A percentile compares a stretch with the other conserved stretches of the same genome.
phyloP scores from a whole-genome alignment of 2,888 invertebrate species.

The Chrysomela aeneicollis region DNA sequence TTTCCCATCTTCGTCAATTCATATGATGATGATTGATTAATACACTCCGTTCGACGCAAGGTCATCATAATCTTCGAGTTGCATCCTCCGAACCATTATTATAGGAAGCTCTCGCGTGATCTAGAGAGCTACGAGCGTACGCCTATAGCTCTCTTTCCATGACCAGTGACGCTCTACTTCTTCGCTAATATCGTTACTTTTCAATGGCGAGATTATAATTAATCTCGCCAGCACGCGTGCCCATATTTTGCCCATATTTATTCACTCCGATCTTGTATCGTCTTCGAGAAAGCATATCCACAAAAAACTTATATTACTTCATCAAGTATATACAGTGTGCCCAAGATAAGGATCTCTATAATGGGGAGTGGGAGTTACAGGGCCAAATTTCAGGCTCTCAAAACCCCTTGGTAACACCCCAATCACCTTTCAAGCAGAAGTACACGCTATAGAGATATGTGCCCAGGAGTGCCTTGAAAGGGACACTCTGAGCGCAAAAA shows the following conservation, averaged over 20 bases:
- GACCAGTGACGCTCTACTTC: slow-evolving; percentile 26
- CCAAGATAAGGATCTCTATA: too few species aligned
- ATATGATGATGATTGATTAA: slow-evolving; percentile 12
- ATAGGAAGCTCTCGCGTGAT: slow-evolving; percentile 30
- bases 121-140: slow-evolving; percentile 19
- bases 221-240: slow-evolving; percentile 37
- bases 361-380: too few species aligned
- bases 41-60: not conserved
- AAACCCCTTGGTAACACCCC: too few species aligned
- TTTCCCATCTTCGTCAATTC: not conserved
- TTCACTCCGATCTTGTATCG: not conserved
- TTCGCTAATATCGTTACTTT: slow-evolving; percentile 30
- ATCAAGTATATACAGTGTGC: too few species aligned
- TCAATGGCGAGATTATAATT: slow-evolving; percentile 36
- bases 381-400: too few species aligned
- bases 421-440: too few species aligned
- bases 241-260: not conserved
- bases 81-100: slow-evolving; percentile 30
- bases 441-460: too few species aligned
- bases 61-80: slow-evolving; percentile 26
- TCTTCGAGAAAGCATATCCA: not conserved
- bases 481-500: too few species aligned
- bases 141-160: slow-evolving; percentile 2
- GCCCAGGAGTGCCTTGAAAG: too few species aligned
- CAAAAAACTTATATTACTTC: too few species aligned